These are phyloP conservation scores for Pimephales promelas DNA, from an alignment of 2,113 vertebrate species.

Conservation along the genomic window DNA sequence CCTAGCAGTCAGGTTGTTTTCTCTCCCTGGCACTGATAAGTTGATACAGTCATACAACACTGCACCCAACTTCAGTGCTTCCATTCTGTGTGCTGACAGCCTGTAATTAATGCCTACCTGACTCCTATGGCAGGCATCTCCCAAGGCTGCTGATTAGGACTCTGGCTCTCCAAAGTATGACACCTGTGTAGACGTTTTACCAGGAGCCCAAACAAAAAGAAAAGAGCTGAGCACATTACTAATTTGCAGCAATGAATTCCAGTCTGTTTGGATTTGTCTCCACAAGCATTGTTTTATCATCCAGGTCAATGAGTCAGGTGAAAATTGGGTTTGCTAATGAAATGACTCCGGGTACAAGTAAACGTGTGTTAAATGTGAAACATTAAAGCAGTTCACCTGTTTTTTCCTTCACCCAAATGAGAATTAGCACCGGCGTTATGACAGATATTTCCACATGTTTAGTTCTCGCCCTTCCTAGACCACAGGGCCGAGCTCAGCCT, in stretches of 20 bases:
- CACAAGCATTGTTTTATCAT: slow-evolving; percentile 63
- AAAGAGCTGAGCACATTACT: slow-evolving; percentile 62
- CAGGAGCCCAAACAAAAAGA: slow-evolving; percentile 70
- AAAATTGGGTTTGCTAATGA: slow-evolving; percentile 72
- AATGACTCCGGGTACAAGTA: slow-evolving; percentile 64
- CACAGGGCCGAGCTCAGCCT: slow-evolving; percentile 55
- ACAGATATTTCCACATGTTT: slow-evolving; percentile 3
- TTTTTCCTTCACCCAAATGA: slow-evolving; percentile 8
- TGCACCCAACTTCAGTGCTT: slow-evolving; percentile 57
- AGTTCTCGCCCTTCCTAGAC: slow-evolving; percentile 36
- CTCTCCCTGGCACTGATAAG: slow-evolving; percentile 55
- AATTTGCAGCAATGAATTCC: slow-evolving; percentile 51
- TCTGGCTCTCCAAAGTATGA: slow-evolving; percentile 64
- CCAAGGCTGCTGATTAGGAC: slow-evolving; percentile 67
- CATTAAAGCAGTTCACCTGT: slow-evolving; percentile 51
- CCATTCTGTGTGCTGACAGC: slow-evolving; percentile 55
- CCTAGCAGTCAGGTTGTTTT: slow-evolving; percentile 64
- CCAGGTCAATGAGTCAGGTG: slow-evolving; percentile 59
- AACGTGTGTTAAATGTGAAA: slow-evolving; percentile 66
- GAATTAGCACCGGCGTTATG: background rate
- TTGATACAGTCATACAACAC: slow-evolving; percentile 61
- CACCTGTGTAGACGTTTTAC: slow-evolving; percentile 62
- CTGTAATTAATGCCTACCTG: slow-evolving; percentile 64
- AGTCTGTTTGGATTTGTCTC: slow-evolving; percentile 47
- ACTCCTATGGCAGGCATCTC: slow-evolving; percentile 58